Evolutionary conservation across 1,140 invertebrate species (phyloP).

Genomic region (Zaprionus inermis): DNA sequence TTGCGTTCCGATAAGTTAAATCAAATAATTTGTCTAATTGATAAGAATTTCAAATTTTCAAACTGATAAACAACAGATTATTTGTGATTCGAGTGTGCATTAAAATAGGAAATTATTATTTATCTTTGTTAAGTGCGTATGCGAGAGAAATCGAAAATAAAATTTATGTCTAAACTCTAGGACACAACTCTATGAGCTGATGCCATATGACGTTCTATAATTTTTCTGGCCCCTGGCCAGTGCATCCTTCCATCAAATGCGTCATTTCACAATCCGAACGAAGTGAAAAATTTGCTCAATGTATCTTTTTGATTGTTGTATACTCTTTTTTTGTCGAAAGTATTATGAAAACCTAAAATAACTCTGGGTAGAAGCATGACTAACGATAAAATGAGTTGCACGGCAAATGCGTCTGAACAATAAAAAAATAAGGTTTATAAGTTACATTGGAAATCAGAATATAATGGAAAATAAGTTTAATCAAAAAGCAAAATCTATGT

Average conservation of each 20-base stretch:
- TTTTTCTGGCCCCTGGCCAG: constrained; percentile 27
- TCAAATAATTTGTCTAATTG: constrained; percentile 37
- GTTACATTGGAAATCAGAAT: background rate
- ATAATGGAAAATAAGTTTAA: background rate
- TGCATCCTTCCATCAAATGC: constrained; percentile 24
- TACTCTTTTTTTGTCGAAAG: constrained; percentile 17
- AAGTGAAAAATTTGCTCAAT: constrained; percentile 83
- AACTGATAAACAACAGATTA: constrained; percentile 44
- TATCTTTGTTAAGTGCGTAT: constrained; percentile 60
- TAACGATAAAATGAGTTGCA: background rate
- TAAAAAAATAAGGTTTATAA: background rate
- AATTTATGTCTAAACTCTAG: constrained; percentile 62
- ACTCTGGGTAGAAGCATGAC: background rate
- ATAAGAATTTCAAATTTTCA: constrained; percentile 28
- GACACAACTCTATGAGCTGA: constrained; percentile 62
- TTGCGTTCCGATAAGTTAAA: constrained; percentile 27
- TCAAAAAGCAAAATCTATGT: background rate
- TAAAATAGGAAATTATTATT: constrained; percentile 33
- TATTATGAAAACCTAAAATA: constrained; percentile 16
- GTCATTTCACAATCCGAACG: constrained; percentile 67
- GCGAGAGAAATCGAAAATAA: constrained; percentile 46
- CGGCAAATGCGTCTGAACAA: background rate
- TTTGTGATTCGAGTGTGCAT: constrained; percentile 51
- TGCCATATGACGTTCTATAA: constrained; percentile 41
- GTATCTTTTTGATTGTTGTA: constrained; percentile 9